A percentile compares a stretch with the other conserved stretches of the same genome.
phyloP scores from a whole-genome alignment of 2,797 vertebrate genomes.

The Mionectes olivaceus region DNA sequence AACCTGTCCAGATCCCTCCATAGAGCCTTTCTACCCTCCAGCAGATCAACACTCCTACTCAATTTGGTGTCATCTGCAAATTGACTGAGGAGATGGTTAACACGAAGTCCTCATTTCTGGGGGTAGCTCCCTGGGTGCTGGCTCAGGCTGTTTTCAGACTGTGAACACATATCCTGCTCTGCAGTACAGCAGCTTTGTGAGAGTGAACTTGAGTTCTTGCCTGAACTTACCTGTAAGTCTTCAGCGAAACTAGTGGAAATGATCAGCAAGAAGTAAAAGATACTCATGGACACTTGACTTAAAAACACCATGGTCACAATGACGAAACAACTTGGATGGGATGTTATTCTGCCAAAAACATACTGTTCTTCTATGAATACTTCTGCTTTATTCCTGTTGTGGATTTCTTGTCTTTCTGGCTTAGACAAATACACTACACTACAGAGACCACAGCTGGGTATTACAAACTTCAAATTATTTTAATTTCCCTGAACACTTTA shows the following conservation, averaged over 20 bases:
- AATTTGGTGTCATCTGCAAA: rapidly evolving
- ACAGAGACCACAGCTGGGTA: rapidly evolving
- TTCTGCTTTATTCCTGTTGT: background rate
- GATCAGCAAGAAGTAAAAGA: background rate
- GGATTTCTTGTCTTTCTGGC: background rate
- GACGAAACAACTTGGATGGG: background rate
- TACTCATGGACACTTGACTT: background rate
- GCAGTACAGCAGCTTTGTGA: background rate
- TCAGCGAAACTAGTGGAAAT: background rate
- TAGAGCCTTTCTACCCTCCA: background rate
- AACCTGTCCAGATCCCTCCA: background rate
- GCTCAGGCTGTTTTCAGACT: background rate
- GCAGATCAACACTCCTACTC: background rate
- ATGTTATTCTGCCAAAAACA: background rate
- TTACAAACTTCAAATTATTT: background rate
- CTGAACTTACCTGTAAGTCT: background rate
- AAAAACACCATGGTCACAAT: rapidly evolving
- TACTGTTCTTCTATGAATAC: background rate
- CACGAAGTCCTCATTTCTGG: background rate
- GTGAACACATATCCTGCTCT: background rate
- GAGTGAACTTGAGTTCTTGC: background rate
- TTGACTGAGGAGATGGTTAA: rapidly evolving
- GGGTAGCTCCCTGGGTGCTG: background rate
- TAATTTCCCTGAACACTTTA: background rate
- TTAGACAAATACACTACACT: background rate